Evolutionary conservation across 1,140 invertebrate genomes (phyloP), one percentile per base, ranked within the genome.

Genomic region (Neomicropteryx cornuta): DNA sequence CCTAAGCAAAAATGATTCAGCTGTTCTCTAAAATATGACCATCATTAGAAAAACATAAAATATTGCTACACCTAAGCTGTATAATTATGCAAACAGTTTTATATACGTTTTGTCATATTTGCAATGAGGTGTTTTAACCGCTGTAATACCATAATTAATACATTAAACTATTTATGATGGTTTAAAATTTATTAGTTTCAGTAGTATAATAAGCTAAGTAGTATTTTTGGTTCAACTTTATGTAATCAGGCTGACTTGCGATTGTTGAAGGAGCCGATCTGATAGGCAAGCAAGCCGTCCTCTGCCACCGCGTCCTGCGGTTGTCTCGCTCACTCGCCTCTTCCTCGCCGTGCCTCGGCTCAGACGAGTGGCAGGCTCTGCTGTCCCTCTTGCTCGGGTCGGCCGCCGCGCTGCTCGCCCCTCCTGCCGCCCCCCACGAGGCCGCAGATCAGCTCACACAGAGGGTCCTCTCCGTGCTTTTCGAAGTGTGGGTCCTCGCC

Each of bases 381-480:
- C 66, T 97, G 11, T 67, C 92, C 40, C 91, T 97, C 65, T 71
- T 98, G 34, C 71, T 98, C 44, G 83, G 90, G 4, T 92, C 96
- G 20, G 95, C 94, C 55, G 85, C 95, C 55, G 86, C 88, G 10
- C 66, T 97, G 13, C 67, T 98, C 19, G 81, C 91, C 11, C 90
- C 92, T 22, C 93, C 93, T 11, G 85, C 86, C 14, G 79, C 91
- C 14, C 88, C 88, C 70, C 90, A 94, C 62, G 88, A 94, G 60
- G 88, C 91, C 32, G 91, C 91, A 1, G 91, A 95, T 56, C 90
- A 97, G 53, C 66, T 98, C 16, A 95, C 91, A 61, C 90, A 97
- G 58, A 65, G 94, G 32, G 88, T 97, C 22, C 67, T 98, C 5
- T 88, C 85, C 41, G 92, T 95, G 18, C 71, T 98, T 13, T 88